These are phyloP conservation scores for Thinocorus orbignyianus DNA, from an alignment of 2,113 vertebrate species.

Conservation along the genomic window DNA sequence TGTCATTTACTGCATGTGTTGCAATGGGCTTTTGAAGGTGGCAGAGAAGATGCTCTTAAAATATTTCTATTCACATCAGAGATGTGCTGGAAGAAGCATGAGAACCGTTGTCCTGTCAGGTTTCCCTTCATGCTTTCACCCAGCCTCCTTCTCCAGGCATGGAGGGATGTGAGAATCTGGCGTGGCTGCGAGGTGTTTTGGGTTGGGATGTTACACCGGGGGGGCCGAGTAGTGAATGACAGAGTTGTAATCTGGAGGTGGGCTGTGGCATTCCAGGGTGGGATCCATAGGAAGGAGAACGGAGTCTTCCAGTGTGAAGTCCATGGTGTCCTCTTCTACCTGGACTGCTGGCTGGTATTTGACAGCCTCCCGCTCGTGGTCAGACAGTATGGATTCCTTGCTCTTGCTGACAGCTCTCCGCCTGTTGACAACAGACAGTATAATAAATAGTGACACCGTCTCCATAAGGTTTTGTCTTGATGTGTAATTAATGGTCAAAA, in stretches of 20 bases:
- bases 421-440: slow-evolving; percentile 58
- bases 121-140: neutral
- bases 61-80: neutral
- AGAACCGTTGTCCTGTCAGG: neutral
- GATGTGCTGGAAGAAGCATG: neutral
- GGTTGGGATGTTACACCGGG: slow-evolving; percentile 74
- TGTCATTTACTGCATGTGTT: neutral
- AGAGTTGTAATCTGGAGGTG: slow-evolving; percentile 89
- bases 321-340: slow-evolving; percentile 74
- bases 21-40: neutral
- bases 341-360: slow-evolving; percentile 71
- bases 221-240: slow-evolving; percentile 90
- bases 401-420: slow-evolving; percentile 85
- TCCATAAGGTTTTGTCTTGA: neutral
- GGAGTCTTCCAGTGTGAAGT: slow-evolving; percentile 83
- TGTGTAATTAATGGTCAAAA: neutral
- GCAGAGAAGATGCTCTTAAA: neutral
- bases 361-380: slow-evolving; percentile 76
- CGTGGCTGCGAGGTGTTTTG: neutral
- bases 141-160: neutral
- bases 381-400: slow-evolving; percentile 85
- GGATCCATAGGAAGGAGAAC: slow-evolving; percentile 78
- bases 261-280: slow-evolving; percentile 89
- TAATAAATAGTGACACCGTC: neutral
- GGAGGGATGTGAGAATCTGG: neutral